Base-by-base conservation (phyloP, 2,888 invertebrate species). In the Agrilus cyanescens region DNA sequence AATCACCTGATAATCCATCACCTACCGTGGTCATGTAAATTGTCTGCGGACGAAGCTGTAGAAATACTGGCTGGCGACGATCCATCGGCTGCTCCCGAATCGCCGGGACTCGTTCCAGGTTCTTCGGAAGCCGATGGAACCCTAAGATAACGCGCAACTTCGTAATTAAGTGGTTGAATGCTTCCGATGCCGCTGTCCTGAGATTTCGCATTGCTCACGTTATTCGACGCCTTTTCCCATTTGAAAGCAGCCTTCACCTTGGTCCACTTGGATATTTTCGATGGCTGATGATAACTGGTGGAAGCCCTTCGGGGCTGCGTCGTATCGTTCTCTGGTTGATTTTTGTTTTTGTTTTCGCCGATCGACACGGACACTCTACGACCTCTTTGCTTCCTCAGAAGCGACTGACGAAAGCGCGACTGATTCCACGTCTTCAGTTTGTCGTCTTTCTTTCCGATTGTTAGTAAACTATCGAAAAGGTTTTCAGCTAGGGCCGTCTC, bases 161-260 rank as follows among this genome's bases (percentile, higher is more conserved):
- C 74, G 46, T 65, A 62, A 51, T 71, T 72, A 20, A 69, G 55
- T 4, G 72, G 71, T 43, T 66, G 57, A 48, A 70, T 57, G 4
- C 58, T 59, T 25, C 70, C 68, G 37, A 68, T 60, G 10, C 68
- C 68, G 57, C 69, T 57, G 55, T 67, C 57, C 52, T 68, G 59
- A 38, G 67, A 62, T 56, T 69, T 68, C 40, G 66, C 60, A 43
- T 63, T 63, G 40, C 56, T 57, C 15, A 65, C 63, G 14, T 57
- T 60, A 8, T 60, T 56, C 7, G 64, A 66, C 0, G 85, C 85
- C 53, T 81, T 80, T 59, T 87, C 86, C 86, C 86, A 87, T 54
- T 83, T 85, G 56, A 88, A 85, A 12, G 89, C 89, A 36, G 87
- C 86, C 63, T 89, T 90, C 8, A 90, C 89, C 66, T 82, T 81